Percentiles rank a stretch among this genome's conserved stretches.
Evolutionary conservation across 2,113 vertebrate species (phyloP).

Genomic region (Mastomys natalensis): DNA sequence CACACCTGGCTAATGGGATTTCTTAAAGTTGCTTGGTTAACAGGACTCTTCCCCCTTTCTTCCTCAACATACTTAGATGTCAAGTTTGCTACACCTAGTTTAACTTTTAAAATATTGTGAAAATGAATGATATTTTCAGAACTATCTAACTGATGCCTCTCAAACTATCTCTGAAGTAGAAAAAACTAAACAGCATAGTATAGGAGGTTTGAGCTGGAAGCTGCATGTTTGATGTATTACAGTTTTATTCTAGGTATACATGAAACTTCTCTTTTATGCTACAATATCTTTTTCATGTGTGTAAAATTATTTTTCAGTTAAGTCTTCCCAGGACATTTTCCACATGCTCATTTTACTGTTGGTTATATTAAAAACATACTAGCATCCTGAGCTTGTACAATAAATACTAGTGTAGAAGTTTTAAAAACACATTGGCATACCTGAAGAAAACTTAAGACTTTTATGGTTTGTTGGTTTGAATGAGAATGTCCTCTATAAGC

Average conservation of each 20-base stretch:
- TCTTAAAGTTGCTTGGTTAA: not conserved
- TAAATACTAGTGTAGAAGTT: not conserved
- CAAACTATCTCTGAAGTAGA: not conserved
- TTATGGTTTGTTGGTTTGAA: not conserved
- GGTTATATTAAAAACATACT: not conserved
- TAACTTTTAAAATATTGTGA: not conserved
- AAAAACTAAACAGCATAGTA: not conserved
- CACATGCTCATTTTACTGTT: not conserved
- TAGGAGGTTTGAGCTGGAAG: not conserved
- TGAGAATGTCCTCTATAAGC: not conserved
- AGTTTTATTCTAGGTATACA: not conserved
- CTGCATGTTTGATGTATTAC: not conserved
- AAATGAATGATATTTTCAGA: not conserved
- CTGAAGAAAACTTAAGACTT: not conserved
- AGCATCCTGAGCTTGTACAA: not conserved
- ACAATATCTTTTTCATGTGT: not conserved
- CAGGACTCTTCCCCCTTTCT: not conserved
- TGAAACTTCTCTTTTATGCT: not conserved
- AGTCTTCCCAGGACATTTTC: not conserved
- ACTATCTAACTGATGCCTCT: not conserved
- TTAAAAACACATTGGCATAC: not conserved
- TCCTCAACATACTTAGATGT: not conserved
- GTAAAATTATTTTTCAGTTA: not conserved
- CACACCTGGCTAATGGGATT: not conserved
- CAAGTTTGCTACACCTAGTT: not conserved